Conservation (phyloP, 1,140 invertebrate species). For the Saxidomus purpurata region DNA sequence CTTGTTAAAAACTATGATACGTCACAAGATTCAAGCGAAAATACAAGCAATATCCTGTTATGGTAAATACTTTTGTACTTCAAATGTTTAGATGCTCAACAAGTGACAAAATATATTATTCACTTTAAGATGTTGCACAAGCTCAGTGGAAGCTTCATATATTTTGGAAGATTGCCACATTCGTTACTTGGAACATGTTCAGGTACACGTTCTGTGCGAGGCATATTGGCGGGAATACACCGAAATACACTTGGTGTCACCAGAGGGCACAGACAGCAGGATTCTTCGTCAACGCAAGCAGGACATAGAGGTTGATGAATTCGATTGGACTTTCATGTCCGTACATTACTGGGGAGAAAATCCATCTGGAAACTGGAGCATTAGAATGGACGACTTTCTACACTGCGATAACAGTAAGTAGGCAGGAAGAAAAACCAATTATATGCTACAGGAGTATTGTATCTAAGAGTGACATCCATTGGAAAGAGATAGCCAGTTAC, state of each 20-base stretch:
- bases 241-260: background rate
- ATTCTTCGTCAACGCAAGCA: background rate
- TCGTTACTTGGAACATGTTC: background rate
- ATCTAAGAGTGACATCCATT: too few species aligned
- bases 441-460: too few species aligned
- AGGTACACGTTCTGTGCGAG: background rate
- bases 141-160: background rate
- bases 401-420: background rate
- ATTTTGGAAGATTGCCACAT: background rate
- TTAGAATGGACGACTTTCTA: constrained; percentile 5
- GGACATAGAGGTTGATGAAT: background rate
- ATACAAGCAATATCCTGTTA: too few species aligned
- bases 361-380: background rate
- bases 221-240: background rate
- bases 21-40: too few species aligned
- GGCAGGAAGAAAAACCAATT: too few species aligned
- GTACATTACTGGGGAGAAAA: constrained; percentile 38
- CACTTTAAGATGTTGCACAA: background rate
- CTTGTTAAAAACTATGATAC: too few species aligned
- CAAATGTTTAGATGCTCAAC: too few species aligned
- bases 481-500: too few species aligned
- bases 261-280: background rate
- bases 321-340: constrained; percentile 4
- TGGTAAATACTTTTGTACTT: too few species aligned
- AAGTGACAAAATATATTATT: too few species aligned